Percentiles rank a stretch among this genome's conserved stretches.
These are phyloP conservation scores for Porites evermanni DNA, from an alignment of 92 coral and sea anemone species.

Conservation along the genomic window DNA sequence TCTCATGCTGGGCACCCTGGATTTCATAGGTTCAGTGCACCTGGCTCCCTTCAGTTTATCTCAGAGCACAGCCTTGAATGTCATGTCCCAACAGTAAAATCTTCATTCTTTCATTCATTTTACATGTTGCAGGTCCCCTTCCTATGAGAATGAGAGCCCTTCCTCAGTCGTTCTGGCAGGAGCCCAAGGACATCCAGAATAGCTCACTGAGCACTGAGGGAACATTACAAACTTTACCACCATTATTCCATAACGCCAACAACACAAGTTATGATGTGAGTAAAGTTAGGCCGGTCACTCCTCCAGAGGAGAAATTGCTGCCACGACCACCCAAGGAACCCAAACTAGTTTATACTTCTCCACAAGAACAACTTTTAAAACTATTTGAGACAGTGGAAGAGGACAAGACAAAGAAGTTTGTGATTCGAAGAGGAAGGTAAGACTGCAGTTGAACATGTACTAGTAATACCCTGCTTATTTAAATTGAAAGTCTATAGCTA, in stretches of 20 bases:
- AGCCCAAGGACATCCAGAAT: slow-evolving; percentile 85
- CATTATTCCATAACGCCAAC: slow-evolving; percentile 93
- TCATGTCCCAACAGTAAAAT: no score
- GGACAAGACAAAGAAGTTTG: slow-evolving; percentile 92
- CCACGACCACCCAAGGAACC: slow-evolving; percentile 97
- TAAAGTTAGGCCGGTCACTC: slow-evolving; percentile 91
- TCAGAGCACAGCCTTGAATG: background rate
- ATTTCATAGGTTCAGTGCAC: no score
- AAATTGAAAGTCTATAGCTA: no score
- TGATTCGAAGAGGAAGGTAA: slow-evolving; percentile 96
- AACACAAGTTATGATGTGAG: slow-evolving; percentile 90
- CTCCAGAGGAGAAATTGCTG: slow-evolving; percentile 86
- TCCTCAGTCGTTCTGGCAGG: slow-evolving; percentile 98
- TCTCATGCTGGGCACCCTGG: no score
- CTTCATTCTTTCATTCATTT: background rate
- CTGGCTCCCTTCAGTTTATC: no score
- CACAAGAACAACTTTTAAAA: slow-evolving; percentile 86
- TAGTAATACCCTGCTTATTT: background rate
- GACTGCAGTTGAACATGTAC: slow-evolving; percentile 5
- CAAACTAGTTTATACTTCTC: slow-evolving; percentile 74
- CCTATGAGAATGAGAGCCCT: slow-evolving; percentile 97
- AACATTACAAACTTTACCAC: slow-evolving; percentile 81
- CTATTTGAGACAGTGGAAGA: slow-evolving; percentile 91
- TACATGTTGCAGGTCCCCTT: slow-evolving; percentile 73
- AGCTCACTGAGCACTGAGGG: slow-evolving; percentile 92